Evolutionary conservation across 2,113 vertebrate genomes (phyloP), one percentile per base, ranked within the genome.

Genomic region (Blennius ocellaris): DNA sequence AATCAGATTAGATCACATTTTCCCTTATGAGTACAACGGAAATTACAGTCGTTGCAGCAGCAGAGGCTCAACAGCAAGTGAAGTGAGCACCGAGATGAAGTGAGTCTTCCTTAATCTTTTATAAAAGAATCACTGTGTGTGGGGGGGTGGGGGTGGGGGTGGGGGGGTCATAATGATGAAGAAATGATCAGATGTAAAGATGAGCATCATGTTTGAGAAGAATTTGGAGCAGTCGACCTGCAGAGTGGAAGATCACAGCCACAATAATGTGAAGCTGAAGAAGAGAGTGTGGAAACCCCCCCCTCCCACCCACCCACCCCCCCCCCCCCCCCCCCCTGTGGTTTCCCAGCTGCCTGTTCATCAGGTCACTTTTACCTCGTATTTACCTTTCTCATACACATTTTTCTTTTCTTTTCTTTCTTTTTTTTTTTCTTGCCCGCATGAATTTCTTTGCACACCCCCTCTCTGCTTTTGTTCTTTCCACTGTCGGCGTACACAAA

Each of bases 301-400:
- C 21, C 61, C 86, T 90, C 91, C 61, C 86, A 90, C 91, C 91
- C 21, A n/a, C n/a, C n/a, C n/a, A n/a, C n/a, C n/a, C n/a, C 61
- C 86, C 91, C 91, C 21, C 21, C 61, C 86, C 91, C 91, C 61
- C 86, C 91, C 91, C 91, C 21, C 3, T 88, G 88, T 81, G 85
- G 85, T 83, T 90, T 77, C 30, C 41, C 16, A 79, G 71, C 67
- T 16, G 73, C 56, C 63, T 47, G 45, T 41, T 43, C 60, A 30
- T 59, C 16, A 21, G 61, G 67, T 30, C 21, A 30, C 21, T 64
- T 73, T 56, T 68, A 16, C 51, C 15, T 60, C 49, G 7, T 76
- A 39, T 36, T 55, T 53, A 14, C 65, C 44, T 59, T 63, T 63
- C 67, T 10, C 39, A 51, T 66, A 21, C 53, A 8, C 2, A 36